Percentiles rank a stretch among this genome's conserved stretches.
phyloP scores from a whole-genome alignment of 2,797 vertebrate genomes.

The Podarcis siculus region DNA sequence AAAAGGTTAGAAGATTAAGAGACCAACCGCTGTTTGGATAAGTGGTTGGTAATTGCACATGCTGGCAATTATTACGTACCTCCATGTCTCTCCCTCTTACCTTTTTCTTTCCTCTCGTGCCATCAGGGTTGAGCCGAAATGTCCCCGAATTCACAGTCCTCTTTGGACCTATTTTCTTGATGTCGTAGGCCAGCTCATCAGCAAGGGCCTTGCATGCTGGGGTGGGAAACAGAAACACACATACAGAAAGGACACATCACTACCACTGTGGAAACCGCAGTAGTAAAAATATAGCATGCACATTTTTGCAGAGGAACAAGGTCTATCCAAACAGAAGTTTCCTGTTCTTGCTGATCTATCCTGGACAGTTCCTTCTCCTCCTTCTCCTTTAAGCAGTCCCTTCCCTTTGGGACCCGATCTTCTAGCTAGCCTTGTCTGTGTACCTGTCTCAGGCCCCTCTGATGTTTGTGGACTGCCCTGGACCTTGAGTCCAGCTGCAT shows the following conservation, averaged over 20 bases:
- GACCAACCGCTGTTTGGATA: conserved; percentile 86
- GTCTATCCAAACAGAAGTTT: background rate
- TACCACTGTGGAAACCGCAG: background rate
- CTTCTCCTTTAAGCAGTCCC: too few relatives aligned
- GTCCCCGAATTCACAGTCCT: conserved; percentile 88
- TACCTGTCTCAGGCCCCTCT: background rate
- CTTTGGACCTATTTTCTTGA: conserved; percentile 89
- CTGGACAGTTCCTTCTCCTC: too few relatives aligned
- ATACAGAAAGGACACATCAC: conserved; percentile 42
- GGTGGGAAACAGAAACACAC: background rate
- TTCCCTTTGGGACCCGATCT: too few relatives aligned
- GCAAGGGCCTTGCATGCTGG: conserved; percentile 84
- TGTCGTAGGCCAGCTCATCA: conserved; percentile 84
- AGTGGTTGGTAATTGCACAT: conserved; percentile 84
- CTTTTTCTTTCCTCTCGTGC: conserved; percentile 89
- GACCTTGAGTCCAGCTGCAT: background rate
- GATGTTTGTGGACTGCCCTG: too few relatives aligned
- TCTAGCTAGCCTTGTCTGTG: background rate
- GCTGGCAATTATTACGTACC: conserved; percentile 88
- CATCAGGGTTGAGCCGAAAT: conserved; percentile 88
- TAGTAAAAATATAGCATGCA: conserved; percentile 48
- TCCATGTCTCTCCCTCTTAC: conserved; percentile 80
- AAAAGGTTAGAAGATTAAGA: conserved; percentile 85
- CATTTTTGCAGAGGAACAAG: conserved; percentile 52
- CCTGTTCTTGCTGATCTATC: background rate